Base-by-base conservation (phyloP, 1,140 invertebrate species). In the Aphelinus atriplicis region DNA sequence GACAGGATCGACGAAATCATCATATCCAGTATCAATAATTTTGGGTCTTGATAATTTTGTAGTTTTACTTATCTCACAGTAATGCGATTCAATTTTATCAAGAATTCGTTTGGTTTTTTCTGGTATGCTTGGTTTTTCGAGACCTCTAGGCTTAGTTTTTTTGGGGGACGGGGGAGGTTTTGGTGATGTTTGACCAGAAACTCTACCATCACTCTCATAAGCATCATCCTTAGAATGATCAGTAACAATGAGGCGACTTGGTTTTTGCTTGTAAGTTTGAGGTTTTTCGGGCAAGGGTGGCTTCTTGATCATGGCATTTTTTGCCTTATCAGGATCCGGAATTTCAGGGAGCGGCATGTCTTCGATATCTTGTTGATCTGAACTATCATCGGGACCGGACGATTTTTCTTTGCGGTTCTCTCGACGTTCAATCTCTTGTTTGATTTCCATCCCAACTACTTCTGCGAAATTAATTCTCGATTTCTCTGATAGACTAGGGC, bases 1-100 rank as follows among this genome's bases (percentile, higher is more conserved):
- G 3, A 88, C 85, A 2, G 86, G 87, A 67, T 88, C 86, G 6
- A 88, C 85, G 73, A 88, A 88, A 78, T 88, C 87, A 67, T 88
- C 87, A 64, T 82, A 83, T 26, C 86, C 86, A 1, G 86, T 87
- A 70, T 88, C 86, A 63, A 88, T 86, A 53, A 88, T 87, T 77
- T 83, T 87, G 2, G 86, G 85, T 50, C 81, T 81, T 7, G 82
- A 75, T 48, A 85, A 63, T 75, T 82, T 87, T 0, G 81, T 80
- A 10, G 77, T 60, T 78, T 82, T 87, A 74, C 76, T 83, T 42
- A 83, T 80, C 73, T 85, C 85, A 0, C 81, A 81, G 71, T 84
- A 87, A 74, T 80, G 82, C 1, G 84, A 87, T 78, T 88, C 87
- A 68, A 88, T 88, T 75, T 77, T 82, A 77, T 88, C 86, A 62